Evolutionary conservation across 1,140 invertebrate species (phyloP).

Genomic region (Conus betulinus): DNA sequence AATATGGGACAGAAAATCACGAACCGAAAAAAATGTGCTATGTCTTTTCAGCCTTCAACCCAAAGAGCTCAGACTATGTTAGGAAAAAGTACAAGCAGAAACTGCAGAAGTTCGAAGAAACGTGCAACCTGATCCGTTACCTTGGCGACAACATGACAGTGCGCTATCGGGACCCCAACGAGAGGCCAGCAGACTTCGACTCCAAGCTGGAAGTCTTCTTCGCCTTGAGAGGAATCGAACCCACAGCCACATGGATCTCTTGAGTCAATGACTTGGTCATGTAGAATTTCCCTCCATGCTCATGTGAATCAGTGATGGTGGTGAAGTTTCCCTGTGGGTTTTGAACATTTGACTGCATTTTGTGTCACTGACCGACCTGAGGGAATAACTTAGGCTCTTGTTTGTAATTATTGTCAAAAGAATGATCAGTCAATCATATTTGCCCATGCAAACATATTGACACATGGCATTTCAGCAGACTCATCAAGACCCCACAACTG

Average conservation of each 20-base stretch:
- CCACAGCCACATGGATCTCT: slow-evolving; percentile 69
- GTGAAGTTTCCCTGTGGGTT: too few species aligned
- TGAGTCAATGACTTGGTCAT: slow-evolving; percentile 14
- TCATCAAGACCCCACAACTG: too few species aligned
- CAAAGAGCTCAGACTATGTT: slow-evolving; percentile 74
- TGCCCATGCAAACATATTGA: too few species aligned
- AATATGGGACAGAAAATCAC: too few species aligned
- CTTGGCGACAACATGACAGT: slow-evolving; percentile 74
- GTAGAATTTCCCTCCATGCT: not conserved
- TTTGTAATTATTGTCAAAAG: not conserved
- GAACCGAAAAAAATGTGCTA: not conserved
- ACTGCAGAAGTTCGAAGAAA: slow-evolving; percentile 74
- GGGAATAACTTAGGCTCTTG: not conserved
- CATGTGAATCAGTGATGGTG: too few species aligned
- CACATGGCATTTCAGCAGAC: too few species aligned
- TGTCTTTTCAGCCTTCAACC: slow-evolving; percentile 73
- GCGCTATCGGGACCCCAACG: slow-evolving; percentile 70
- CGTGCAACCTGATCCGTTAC: slow-evolving; percentile 74
- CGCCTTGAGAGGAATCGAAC: slow-evolving; percentile 66
- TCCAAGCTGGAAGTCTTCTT: slow-evolving; percentile 74
- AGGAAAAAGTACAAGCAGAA: slow-evolving; percentile 75
- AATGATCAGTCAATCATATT: not conserved
- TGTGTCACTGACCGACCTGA: not conserved
- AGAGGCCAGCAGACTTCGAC: slow-evolving; percentile 73
- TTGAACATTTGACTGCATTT: not conserved